Evolutionary conservation across 2,888 invertebrate species (phyloP).

Genomic region (Ornithoptera priamus): DNA sequence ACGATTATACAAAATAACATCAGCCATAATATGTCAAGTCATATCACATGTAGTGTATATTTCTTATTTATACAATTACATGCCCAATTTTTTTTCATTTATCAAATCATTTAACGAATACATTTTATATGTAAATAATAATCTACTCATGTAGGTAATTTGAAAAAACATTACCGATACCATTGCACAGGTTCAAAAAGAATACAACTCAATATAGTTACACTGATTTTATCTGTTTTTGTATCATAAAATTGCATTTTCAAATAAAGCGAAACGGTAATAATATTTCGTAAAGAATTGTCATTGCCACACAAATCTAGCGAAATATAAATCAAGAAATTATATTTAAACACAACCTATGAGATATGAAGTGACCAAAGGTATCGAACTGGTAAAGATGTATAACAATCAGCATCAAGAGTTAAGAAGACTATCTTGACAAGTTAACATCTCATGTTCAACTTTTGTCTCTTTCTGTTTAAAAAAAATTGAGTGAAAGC

Average conservation of each 20-base stretch:
- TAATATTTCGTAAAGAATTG: conserved; percentile 9
- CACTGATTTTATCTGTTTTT: background rate
- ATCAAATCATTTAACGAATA: too few relatives aligned
- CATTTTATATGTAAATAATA: too few relatives aligned
- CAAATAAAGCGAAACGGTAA: background rate
- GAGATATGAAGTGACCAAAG: background rate
- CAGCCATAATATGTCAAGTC: too few relatives aligned
- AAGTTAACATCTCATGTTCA: too few relatives aligned
- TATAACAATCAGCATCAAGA: background rate
- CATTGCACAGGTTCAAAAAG: background rate
- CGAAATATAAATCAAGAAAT: background rate
- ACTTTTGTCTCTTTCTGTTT: too few relatives aligned
- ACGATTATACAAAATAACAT: too few relatives aligned
- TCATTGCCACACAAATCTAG: conserved; percentile 11
- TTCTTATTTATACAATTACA: too few relatives aligned
- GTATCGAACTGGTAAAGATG: background rate
- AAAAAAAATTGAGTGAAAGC: too few relatives aligned
- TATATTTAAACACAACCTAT: background rate
- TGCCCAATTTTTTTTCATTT: too few relatives aligned
- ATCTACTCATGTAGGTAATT: too few relatives aligned
- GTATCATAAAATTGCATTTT: background rate
- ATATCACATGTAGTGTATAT: too few relatives aligned
- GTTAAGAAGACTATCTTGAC: too few relatives aligned
- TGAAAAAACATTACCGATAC: background rate
- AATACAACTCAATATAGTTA: background rate